phyloP scores from a whole-genome alignment of 2,888 invertebrate species.

The Eilema griseolum region DNA sequence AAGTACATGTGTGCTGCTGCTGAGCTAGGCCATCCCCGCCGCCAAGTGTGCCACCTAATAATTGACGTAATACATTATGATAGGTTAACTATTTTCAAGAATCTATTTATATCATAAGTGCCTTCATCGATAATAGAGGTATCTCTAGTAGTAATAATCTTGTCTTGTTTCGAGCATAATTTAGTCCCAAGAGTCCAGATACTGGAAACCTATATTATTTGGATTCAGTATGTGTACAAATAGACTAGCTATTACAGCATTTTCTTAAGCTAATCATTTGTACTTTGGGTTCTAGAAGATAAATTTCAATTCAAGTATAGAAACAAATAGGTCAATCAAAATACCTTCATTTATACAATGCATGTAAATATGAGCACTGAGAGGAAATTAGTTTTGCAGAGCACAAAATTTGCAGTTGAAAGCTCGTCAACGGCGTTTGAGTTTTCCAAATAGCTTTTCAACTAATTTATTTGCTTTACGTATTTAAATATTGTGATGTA shows the following conservation, averaged over 20 bases:
- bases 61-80: neutral
- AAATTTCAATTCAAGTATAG: neutral
- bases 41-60: conserved; percentile 83
- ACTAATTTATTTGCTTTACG: neutral
- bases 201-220: too few relatives aligned
- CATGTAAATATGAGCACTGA: neutral
- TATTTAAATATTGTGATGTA: neutral
- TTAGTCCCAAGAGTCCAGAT: neutral
- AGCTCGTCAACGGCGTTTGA: neutral
- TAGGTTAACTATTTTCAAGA: too few relatives aligned
- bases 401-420: neutral
- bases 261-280: too few relatives aligned
- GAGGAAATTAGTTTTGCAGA: neutral
- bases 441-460: neutral
- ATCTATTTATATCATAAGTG: too few relatives aligned
- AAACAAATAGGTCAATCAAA: neutral
- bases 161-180: neutral
- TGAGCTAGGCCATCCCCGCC: conserved; percentile 78
- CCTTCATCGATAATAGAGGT: neutral
- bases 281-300: neutral
- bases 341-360: neutral
- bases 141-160: neutral
- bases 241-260: too few relatives aligned
- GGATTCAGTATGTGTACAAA: too few relatives aligned
- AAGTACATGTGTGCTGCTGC: conserved; percentile 81